Evolutionary conservation across 53 echinoderm and acorn worm genomes (phyloP).

Genomic region (Apostichopus leukothele): DNA sequence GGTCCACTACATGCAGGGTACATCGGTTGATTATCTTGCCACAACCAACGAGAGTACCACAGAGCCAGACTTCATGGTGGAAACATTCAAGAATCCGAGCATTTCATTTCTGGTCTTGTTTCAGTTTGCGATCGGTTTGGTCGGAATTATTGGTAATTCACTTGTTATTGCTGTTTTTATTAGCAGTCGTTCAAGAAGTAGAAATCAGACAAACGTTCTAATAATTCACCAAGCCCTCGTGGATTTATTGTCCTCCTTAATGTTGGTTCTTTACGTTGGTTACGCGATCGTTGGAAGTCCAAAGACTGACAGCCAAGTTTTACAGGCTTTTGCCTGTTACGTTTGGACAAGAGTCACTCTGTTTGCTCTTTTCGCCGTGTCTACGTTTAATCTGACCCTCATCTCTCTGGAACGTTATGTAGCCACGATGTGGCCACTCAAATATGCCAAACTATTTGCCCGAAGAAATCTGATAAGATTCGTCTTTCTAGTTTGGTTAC

Average conservation of each 20-base stretch:
- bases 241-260: conserved; percentile 59
- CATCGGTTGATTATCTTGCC: neutral
- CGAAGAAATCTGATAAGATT: conserved; percentile 30
- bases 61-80: neutral
- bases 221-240: conserved; percentile 76
- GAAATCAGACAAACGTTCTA: conserved; percentile 66
- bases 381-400: conserved; percentile 74
- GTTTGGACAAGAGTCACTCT: conserved; percentile 41
- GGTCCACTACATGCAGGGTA: neutral
- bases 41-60: neutral
- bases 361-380: conserved; percentile 65
- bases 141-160: conserved; percentile 54
- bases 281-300: conserved; percentile 46
- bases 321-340: conserved; percentile 19
- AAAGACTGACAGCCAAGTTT: conserved; percentile 21
- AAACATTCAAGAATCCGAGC: too few relatives aligned
- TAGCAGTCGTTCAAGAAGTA: conserved; percentile 44
- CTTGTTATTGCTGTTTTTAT: conserved; percentile 59
- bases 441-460: conserved; percentile 60
- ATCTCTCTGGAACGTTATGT: conserved; percentile 76
- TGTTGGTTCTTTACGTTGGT: conserved; percentile 56
- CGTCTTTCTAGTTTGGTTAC: conserved; percentile 6
- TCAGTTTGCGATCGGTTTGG: conserved; percentile 47
- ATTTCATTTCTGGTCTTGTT: neutral
- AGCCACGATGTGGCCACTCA: conserved; percentile 69